These are phyloP conservation scores for Malurus alboscapulatus DNA, from an alignment of 2,113 vertebrate genomes.

Conservation along the genomic window DNA sequence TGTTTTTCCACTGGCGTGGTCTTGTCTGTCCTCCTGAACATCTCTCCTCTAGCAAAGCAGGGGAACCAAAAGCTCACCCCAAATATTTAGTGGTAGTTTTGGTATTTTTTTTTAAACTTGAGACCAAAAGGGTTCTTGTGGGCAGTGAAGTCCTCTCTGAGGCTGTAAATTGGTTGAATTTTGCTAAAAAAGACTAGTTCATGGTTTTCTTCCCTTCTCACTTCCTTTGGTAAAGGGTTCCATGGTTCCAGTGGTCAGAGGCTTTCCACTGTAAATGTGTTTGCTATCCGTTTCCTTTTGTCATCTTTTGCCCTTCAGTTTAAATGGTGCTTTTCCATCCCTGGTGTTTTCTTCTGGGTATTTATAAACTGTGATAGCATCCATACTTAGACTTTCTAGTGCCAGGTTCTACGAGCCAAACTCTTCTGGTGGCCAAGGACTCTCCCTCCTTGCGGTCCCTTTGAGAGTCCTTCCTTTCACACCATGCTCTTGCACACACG, in stretches of 20 bases:
- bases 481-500: background rate
- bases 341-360: background rate
- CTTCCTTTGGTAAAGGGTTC: background rate
- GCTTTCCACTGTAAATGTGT: background rate
- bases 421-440: background rate
- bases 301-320: conserved; percentile 8
- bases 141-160: background rate
- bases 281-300: background rate
- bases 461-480: background rate
- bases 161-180: background rate
- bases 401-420: background rate
- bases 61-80: background rate
- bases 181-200: background rate
- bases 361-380: background rate
- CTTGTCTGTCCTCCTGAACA: background rate
- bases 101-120: background rate
- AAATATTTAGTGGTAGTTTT: background rate
- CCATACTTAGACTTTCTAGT: background rate
- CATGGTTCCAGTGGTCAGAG: background rate
- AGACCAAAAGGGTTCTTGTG: background rate
- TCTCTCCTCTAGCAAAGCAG: background rate
- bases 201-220: background rate
- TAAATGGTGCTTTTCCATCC: background rate
- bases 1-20: background rate
- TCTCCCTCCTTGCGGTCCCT: background rate